A percentile compares a stretch with the other conserved stretches of the same genome.
Evolutionary conservation across 2,113 vertebrate species (phyloP).

Genomic region (Poicephalus meyeri): DNA sequence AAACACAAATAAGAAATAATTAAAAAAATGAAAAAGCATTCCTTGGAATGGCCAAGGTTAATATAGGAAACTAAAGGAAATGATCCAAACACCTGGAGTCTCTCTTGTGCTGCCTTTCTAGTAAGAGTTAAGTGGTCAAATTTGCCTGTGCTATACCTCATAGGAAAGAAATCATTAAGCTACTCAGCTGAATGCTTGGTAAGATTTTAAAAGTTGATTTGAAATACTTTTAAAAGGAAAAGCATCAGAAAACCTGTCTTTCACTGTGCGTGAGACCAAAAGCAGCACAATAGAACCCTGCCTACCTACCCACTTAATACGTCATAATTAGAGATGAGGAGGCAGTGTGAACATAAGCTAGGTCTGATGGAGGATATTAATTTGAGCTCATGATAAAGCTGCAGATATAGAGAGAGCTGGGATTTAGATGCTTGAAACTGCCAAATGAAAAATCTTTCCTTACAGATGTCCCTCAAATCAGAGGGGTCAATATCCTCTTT

Average conservation of each 20-base stretch:
- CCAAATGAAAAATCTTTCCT: not conserved
- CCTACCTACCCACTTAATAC: slow-evolving; percentile 10
- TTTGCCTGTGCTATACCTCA: not conserved
- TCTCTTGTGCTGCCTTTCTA: not conserved
- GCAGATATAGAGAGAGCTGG: not conserved
- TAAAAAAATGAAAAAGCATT: not conserved
- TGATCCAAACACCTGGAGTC: not conserved
- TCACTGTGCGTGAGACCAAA: not conserved
- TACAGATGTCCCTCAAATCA: not conserved
- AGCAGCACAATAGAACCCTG: not conserved
- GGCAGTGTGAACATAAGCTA: not conserved
- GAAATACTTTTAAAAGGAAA: not conserved
- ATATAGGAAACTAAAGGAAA: not conserved
- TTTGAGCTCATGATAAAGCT: not conserved
- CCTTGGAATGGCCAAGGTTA: not conserved
- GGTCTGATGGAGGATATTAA: not conserved
- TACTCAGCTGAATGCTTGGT: not conserved
- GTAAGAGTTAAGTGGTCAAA: not conserved
- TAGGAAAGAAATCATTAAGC: not conserved
- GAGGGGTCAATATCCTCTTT: not conserved
- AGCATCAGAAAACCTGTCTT: not conserved
- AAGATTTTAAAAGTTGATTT: not conserved
- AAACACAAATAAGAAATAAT: not conserved
- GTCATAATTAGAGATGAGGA: slow-evolving; percentile 36
- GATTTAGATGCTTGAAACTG: not conserved